Conservation (phyloP, 2,797 vertebrate genomes). For the Ceyx erithaca region DNA sequence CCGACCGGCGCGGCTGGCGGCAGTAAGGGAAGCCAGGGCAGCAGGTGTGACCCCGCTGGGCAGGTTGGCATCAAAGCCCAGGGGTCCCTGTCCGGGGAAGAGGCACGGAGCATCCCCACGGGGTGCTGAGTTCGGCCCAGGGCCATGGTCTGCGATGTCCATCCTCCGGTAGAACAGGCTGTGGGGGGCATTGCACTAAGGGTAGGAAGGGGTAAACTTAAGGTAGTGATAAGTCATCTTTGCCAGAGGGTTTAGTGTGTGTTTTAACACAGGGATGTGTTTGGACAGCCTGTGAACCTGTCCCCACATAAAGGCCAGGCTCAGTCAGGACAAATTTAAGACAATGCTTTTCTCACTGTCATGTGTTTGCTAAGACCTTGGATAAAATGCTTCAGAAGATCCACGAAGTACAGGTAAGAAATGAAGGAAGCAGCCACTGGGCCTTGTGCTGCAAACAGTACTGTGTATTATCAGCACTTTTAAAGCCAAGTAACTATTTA, state of each 20-base stretch:
- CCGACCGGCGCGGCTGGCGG: neutral
- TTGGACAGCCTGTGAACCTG: neutral
- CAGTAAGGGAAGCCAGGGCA: neutral
- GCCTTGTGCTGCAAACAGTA: constrained; percentile 53
- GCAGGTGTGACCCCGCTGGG: neutral
- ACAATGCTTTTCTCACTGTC: accelerated
- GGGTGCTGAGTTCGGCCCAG: accelerated
- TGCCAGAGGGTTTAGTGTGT: accelerated
- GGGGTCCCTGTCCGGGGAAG: neutral
- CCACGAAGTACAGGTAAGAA: neutral
- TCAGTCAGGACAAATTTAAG: neutral
- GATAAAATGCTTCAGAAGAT: neutral
- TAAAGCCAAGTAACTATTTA: neutral
- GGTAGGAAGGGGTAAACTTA: accelerated
- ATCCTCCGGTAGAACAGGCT: accelerated
- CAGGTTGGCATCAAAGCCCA: accelerated
- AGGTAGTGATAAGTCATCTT: accelerated
- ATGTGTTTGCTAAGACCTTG: neutral
- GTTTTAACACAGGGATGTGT: accelerated
- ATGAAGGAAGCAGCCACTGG: neutral
- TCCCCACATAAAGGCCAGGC: neutral
- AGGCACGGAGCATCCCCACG: accelerated
- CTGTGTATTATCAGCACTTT: neutral
- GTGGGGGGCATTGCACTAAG: accelerated
- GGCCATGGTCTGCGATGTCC: accelerated